phyloP scores from a whole-genome alignment of 2,797 vertebrate species.

The Mormyrops attenuatus region DNA sequence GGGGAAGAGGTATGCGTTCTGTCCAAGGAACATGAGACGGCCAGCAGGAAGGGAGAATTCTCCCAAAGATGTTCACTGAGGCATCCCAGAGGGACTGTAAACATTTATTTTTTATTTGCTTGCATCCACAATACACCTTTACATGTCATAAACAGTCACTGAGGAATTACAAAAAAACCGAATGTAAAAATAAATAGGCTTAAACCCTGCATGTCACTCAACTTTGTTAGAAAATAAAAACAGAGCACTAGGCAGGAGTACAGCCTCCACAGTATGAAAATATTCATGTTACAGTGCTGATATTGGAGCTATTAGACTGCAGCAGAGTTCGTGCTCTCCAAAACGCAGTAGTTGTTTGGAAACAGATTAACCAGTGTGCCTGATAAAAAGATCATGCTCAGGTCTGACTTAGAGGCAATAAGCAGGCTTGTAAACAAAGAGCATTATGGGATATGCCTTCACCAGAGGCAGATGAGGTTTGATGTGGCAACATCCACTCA shows the following conservation, averaged over 20 bases:
- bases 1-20: not conserved
- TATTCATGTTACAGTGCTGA: not conserved
- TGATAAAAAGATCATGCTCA: not conserved
- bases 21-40: not conserved
- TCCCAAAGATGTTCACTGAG: not conserved
- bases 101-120: not conserved
- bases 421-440: not conserved
- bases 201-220: not conserved
- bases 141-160: not conserved
- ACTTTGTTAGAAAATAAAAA: not conserved
- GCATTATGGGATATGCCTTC: not conserved
- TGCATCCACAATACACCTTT: not conserved
- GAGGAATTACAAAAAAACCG: not conserved
- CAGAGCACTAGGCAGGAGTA: not conserved
- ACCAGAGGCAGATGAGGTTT: not conserved
- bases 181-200: not conserved
- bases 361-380: not conserved
- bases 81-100: constrained; percentile 1
- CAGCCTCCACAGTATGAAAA: not conserved
- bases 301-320: not conserved
- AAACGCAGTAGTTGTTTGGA: not conserved
- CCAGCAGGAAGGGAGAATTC: not conserved
- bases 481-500: not conserved
- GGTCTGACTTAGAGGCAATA: not conserved
- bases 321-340: not conserved